A percentile compares a stretch with the other conserved stretches of the same genome.
Evolutionary conservation across 2,797 vertebrate species (phyloP).

Genomic region (Distichodus sexfasciatus): DNA sequence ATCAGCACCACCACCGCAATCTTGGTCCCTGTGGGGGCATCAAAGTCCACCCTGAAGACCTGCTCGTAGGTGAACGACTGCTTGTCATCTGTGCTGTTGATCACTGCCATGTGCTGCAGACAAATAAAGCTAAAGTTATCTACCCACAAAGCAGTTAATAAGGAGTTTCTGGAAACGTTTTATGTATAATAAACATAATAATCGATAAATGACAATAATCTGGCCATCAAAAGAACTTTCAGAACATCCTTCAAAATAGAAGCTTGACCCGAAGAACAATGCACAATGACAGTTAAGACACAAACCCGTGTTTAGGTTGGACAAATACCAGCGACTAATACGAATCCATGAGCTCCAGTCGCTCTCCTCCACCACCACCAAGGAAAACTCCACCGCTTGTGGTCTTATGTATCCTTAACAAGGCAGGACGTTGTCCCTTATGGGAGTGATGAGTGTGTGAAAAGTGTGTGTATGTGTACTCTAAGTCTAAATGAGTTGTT

Average conservation of each 20-base stretch:
- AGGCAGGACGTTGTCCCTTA: not conserved
- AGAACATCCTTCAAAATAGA: not conserved
- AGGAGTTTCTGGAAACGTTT: too few species aligned
- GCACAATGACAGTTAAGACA: not conserved
- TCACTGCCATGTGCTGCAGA: constrained; percentile 30
- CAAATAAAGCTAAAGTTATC: too few species aligned
- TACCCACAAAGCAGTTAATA: too few species aligned
- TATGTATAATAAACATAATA: not conserved
- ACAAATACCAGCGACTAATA: not conserved
- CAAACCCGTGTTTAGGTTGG: not conserved
- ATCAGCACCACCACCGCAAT: constrained; percentile 26
- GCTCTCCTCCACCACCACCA: not conserved
- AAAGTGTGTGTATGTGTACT: not conserved
- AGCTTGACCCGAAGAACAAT: not conserved
- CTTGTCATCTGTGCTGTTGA: constrained; percentile 28
- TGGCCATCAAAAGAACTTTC: too few species aligned
- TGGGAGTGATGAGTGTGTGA: not conserved
- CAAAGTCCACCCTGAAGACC: constrained; percentile 23
- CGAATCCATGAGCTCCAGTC: not conserved
- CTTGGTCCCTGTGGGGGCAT: constrained; percentile 11
- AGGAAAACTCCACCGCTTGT: not conserved
- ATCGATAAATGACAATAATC: not conserved
- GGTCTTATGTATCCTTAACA: constrained; percentile 18
- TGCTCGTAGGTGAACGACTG: constrained; percentile 23
- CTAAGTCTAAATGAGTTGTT: not conserved